A percentile compares a stretch with the other conserved stretches of the same genome.
These are phyloP conservation scores for Eleutherodactylus coqui DNA, from an alignment of 2,797 vertebrate species.

Conservation along the genomic window DNA sequence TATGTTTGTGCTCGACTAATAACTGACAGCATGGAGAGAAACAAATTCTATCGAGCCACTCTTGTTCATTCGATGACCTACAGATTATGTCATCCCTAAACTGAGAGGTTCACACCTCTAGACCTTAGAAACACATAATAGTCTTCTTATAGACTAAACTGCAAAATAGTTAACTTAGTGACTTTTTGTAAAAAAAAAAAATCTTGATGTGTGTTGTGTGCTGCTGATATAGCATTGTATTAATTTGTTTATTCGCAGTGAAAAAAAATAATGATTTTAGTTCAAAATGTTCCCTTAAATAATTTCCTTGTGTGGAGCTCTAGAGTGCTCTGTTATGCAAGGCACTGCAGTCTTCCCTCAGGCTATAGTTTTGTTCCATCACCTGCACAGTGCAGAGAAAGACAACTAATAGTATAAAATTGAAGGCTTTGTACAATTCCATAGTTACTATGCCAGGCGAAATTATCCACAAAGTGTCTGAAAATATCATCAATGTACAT, in stretches of 20 bases:
- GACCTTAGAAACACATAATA: background rate
- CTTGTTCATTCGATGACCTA: too few relatives aligned
- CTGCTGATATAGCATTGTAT: background rate
- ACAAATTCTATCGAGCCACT: too few relatives aligned
- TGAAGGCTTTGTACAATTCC: slow-evolving; percentile 44
- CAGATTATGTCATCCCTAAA: background rate
- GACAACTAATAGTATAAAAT: slow-evolving; percentile 35
- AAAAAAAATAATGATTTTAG: slow-evolving; percentile 4
- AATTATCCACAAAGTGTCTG: slow-evolving; percentile 33
- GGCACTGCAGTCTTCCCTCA: slow-evolving; percentile 9
- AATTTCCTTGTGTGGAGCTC: slow-evolving; percentile 6
- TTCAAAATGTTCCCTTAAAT: slow-evolving; percentile 20
- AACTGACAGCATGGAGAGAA: too few relatives aligned
- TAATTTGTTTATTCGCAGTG: background rate
- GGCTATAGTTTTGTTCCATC: slow-evolving; percentile 46
- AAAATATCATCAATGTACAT: slow-evolving; percentile 46
- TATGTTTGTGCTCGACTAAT: too few relatives aligned
- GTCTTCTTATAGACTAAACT: background rate
- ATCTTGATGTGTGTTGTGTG: background rate
- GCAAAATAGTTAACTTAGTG: background rate
- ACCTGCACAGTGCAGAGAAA: slow-evolving; percentile 30
- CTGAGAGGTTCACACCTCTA: background rate
- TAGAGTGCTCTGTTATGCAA: background rate
- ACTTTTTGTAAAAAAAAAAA: background rate
- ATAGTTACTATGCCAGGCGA: slow-evolving; percentile 39